Conservation (phyloP, 2,113 vertebrate species). For the Leiothrix lutea region DNA sequence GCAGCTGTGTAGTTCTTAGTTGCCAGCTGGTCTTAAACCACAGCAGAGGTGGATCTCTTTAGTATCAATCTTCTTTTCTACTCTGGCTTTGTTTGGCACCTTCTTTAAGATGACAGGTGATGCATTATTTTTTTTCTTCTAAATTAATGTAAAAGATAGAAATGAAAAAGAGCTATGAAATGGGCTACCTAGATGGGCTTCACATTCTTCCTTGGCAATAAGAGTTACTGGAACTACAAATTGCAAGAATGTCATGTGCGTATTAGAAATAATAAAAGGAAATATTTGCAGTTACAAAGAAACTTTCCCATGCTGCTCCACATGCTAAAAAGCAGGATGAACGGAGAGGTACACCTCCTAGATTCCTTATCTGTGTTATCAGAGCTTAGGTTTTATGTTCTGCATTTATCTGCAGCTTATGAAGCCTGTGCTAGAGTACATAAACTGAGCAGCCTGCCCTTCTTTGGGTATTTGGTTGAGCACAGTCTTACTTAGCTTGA, state of each 20-base stretch:
- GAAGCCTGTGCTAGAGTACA: not conserved
- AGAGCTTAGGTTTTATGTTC: not conserved
- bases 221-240: not conserved
- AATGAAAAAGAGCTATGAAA: not conserved
- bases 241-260: not conserved
- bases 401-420: not conserved
- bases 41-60: not conserved
- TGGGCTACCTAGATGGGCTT: not conserved
- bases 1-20: not conserved
- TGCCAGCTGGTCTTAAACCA: not conserved
- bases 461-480: not conserved
- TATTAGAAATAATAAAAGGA: not conserved
- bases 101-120: not conserved
- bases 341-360: not conserved
- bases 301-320: accelerated
- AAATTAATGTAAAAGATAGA: not conserved
- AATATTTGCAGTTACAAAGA: not conserved
- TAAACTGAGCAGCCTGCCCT: not conserved
- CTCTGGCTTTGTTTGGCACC: not conserved
- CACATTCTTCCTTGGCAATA: not conserved
- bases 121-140: not conserved
- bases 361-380: not conserved
- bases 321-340: not conserved
- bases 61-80: not conserved
- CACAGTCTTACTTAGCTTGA: not conserved